Evolutionary conservation across 2,113 vertebrate species (phyloP).

Genomic region (Seriola rivoliana): DNA sequence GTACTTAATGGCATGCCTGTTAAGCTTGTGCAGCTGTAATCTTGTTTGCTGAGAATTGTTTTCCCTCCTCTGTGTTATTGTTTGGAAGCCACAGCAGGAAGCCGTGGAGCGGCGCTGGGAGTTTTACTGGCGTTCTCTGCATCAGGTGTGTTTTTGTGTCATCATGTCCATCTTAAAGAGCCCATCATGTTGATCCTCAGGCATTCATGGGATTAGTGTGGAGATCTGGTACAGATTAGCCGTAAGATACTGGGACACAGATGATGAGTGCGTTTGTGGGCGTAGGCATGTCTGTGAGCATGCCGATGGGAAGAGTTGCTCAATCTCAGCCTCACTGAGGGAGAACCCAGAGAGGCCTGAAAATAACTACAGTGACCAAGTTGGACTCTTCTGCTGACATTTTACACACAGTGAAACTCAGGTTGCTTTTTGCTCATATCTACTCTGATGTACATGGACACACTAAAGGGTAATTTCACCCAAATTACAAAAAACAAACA

Average conservation of each 20-base stretch:
- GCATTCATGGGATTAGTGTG: slow-evolving; percentile 61
- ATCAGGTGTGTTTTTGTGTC: slow-evolving; percentile 73
- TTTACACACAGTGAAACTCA: slow-evolving; percentile 5
- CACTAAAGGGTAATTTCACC: background rate
- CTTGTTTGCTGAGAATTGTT: slow-evolving; percentile 54
- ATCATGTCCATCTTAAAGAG: slow-evolving; percentile 60
- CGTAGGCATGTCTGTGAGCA: slow-evolving; percentile 44
- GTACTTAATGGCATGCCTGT: slow-evolving; percentile 50
- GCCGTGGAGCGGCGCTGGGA: slow-evolving; percentile 17
- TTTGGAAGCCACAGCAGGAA: slow-evolving; percentile 59
- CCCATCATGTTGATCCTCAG: slow-evolving; percentile 65
- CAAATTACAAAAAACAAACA: too few species aligned
- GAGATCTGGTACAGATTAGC: slow-evolving; percentile 71
- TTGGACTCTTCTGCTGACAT: background rate
- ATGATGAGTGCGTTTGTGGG: slow-evolving; percentile 51
- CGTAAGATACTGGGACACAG: slow-evolving; percentile 45
- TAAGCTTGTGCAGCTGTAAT: slow-evolving; percentile 55
- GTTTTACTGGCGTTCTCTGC: slow-evolving; percentile 49
- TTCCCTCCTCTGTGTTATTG: slow-evolving; percentile 55
- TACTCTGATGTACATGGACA: background rate
- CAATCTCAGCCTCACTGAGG: slow-evolving; percentile 8
- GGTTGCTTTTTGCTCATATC: background rate
- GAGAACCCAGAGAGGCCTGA: slow-evolving; percentile 3
- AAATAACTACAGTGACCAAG: background rate
- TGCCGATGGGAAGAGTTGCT: slow-evolving; percentile 5